Conservation (phyloP, 2,797 vertebrate genomes). For the Falco berigora region DNA sequence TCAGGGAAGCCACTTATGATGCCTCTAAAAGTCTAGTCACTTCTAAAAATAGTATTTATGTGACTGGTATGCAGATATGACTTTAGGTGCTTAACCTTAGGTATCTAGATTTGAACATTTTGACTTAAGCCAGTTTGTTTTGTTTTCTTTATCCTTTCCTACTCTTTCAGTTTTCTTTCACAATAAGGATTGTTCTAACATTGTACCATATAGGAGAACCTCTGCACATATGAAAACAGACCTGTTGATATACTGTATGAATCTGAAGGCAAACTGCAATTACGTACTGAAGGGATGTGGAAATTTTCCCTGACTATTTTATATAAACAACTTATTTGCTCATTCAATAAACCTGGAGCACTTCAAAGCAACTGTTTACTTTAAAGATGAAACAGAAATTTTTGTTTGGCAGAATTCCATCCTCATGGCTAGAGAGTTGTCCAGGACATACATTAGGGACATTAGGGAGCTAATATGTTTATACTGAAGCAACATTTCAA, state of each 20-base stretch:
- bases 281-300: slow-evolving; percentile 19
- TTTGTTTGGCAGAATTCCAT: slow-evolving; percentile 61
- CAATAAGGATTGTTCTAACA: not conserved
- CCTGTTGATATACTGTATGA: not conserved
- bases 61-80: not conserved
- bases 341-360: slow-evolving; percentile 58
- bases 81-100: not conserved
- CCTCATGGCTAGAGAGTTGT: slow-evolving; percentile 51
- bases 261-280: slow-evolving; percentile 33
- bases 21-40: not conserved
- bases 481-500: slow-evolving; percentile 33
- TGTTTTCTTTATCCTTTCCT: not conserved
- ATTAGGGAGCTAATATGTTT: slow-evolving; percentile 48
- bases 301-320: slow-evolving; percentile 58
- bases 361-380: slow-evolving; percentile 67
- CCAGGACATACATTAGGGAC: slow-evolving; percentile 37
- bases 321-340: slow-evolving; percentile 66
- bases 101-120: not conserved
- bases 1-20: not conserved
- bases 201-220: not conserved
- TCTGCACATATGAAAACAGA: not conserved
- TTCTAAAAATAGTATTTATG: not conserved
- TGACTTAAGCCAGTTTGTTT: not conserved
- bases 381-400: slow-evolving; percentile 65
- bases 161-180: not conserved